Base-by-base conservation (phyloP, 2,888 invertebrate genomes). In the Eilema depressum region DNA sequence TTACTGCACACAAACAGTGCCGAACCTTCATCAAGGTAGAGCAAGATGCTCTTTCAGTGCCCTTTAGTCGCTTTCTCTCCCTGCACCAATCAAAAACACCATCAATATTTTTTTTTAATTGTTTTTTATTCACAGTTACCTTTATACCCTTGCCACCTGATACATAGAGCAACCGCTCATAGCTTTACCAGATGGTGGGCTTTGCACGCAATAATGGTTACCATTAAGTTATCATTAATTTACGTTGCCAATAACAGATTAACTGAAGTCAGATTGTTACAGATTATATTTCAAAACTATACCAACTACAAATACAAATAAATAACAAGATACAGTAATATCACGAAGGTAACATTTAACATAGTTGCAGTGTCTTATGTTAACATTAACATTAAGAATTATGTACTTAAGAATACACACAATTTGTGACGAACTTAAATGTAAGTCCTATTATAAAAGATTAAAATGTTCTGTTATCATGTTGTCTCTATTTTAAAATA, bases 321-420 rank as follows among this genome's bases (percentile, higher is more conserved):
- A 79, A 81, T 79, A 83, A 83, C 79, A 82, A 80, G 76, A 77
- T 77, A 77, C n/a, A 65, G 47, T 82, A 63, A 69, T 69, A 69
- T 69, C 68, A 63, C 33, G 37, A 17, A 63, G 74, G 72, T 75
- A 76, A 75, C 67, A 64, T 77, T 65, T 75, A 53, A 53, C 53
- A 53, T n/a, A 53, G 53, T 53, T 63, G 71, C 63, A 69, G 73
- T 60, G 47, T 63, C 71, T 57, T 12, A 53, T 57, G 23, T n/a
- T 57, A 20, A 41, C 33, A 11, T 33, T 26, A 41, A 59, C 26
- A 59, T n/a, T 30, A 28, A n/a, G n/a, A 28, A 53, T n/a, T 28
- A 53, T 64, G 47, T 64, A 53, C 53, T 53, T 64, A 56, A 23
- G 23, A 56, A 28, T 26, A 59, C 14, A 59, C 26, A 59, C 26